These are phyloP conservation scores for Falco rusticolus DNA, from an alignment of 2,797 vertebrate species.

Conservation along the genomic window DNA sequence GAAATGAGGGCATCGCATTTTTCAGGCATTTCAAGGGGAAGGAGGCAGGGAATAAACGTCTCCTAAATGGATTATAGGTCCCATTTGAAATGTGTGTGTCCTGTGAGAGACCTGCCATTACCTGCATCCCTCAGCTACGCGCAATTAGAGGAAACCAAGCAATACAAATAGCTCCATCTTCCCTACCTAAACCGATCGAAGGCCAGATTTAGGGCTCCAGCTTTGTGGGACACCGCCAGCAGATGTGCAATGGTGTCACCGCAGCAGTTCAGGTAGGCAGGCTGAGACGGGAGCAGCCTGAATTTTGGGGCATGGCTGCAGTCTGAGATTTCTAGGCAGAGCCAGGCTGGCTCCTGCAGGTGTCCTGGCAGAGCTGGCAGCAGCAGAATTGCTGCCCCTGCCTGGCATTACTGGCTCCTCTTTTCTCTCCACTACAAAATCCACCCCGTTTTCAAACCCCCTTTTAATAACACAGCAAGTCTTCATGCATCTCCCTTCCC, in stretches of 20 bases:
- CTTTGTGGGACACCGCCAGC: accelerated
- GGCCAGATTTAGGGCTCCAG: background rate
- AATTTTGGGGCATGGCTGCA: background rate
- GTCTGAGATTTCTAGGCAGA: background rate
- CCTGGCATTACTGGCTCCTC: background rate
- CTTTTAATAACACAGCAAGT: background rate
- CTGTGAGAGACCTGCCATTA: background rate
- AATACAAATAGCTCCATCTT: background rate
- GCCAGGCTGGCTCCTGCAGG: background rate
- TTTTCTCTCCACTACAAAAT: background rate
- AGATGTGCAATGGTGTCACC: background rate
- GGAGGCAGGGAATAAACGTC: background rate
- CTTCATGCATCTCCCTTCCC: background rate
- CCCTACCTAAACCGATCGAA: accelerated
- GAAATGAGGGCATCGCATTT: background rate
- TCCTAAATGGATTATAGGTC: background rate
- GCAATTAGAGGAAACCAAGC: background rate
- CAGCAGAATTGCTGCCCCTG: background rate
- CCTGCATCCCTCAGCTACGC: background rate
- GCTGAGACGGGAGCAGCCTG: background rate
- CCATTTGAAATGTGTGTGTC: background rate
- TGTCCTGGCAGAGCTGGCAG: background rate
- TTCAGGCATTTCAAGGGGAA: background rate
- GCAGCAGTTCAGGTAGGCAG: background rate
- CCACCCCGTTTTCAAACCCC: background rate